Evolutionary conservation across 2,797 vertebrate genomes (phyloP).

Genomic region (Leucoraja ocellata): DNA sequence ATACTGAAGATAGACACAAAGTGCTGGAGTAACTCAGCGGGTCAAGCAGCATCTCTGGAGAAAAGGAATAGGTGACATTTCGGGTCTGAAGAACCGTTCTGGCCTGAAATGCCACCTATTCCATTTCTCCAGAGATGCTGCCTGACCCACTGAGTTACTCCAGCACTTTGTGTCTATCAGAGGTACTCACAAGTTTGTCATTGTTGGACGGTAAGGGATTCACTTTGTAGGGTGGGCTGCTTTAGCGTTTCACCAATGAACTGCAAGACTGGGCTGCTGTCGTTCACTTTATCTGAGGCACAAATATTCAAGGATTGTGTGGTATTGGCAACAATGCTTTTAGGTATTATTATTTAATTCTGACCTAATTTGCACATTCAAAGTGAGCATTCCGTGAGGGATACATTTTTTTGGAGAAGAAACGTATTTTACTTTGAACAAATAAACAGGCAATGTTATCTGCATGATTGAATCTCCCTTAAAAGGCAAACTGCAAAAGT

Average conservation of each 20-base stretch:
- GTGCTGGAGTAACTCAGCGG: too few relatives aligned
- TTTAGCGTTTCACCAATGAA: neutral
- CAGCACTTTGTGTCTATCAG: too few relatives aligned
- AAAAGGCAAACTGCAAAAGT: neutral
- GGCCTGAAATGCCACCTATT: too few relatives aligned
- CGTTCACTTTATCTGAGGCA: neutral
- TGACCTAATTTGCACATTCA: neutral
- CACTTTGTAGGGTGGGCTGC: neutral
- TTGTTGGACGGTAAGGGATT: neutral
- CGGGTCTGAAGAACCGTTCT: too few relatives aligned
- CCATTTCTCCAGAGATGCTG: too few relatives aligned
- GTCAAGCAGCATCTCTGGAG: too few relatives aligned
- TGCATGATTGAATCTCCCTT: neutral
- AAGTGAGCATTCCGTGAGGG: neutral
- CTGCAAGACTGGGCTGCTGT: neutral
- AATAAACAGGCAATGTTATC: neutral
- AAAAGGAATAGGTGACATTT: too few relatives aligned
- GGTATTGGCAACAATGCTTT: neutral
- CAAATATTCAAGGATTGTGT: neutral
- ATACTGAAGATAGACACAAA: too few relatives aligned
- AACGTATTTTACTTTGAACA: neutral
- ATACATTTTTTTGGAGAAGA: neutral
- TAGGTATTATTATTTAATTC: neutral
- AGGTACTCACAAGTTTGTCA: neutral
- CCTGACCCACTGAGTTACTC: too few relatives aligned